These are phyloP conservation scores for Aeoliscus strigatus DNA, from an alignment of 2,797 vertebrate genomes.

Conservation along the genomic window DNA sequence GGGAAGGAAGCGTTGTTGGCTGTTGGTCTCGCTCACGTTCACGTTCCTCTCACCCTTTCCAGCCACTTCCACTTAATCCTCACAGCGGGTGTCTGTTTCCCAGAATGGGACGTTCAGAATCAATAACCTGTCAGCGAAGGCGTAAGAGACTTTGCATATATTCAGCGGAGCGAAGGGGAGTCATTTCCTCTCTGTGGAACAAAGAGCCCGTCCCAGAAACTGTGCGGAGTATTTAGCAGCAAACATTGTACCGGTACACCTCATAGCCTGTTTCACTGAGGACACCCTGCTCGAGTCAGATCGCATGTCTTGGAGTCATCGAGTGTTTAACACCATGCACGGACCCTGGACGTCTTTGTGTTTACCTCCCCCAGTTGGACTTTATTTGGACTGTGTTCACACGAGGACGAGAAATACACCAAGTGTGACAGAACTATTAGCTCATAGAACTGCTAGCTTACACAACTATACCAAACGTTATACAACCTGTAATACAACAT, in stretches of 20 bases:
- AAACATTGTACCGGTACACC: constrained; percentile 57
- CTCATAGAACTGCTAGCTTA: too few species aligned
- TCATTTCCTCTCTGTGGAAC: constrained; percentile 52
- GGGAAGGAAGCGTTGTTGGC: constrained; percentile 13
- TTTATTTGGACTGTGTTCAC: too few species aligned
- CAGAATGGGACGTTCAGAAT: constrained; percentile 55
- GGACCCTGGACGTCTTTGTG: constrained; percentile 1
- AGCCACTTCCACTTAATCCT: constrained; percentile 51
- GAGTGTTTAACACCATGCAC: constrained; percentile 12
- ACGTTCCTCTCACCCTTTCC: constrained; percentile 25
- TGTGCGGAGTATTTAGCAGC: constrained; percentile 41
- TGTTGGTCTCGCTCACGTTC: constrained; percentile 36
- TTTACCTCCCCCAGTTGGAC: too few species aligned
- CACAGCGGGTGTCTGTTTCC: constrained; percentile 59
- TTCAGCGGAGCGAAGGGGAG: constrained; percentile 47
- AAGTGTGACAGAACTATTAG: too few species aligned
- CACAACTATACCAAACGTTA: too few species aligned
- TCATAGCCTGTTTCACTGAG: constrained; percentile 48
- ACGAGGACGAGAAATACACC: too few species aligned
- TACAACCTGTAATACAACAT: too few species aligned
- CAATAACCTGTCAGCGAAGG: constrained; percentile 55
- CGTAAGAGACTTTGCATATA: constrained; percentile 52
- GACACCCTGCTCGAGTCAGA: constrained; percentile 27
- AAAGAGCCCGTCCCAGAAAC: constrained; percentile 45
- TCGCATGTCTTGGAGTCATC: constrained; percentile 23